These are phyloP conservation scores for Notothenia rossii DNA, from an alignment of 2,113 vertebrate genomes.

Conservation along the genomic window DNA sequence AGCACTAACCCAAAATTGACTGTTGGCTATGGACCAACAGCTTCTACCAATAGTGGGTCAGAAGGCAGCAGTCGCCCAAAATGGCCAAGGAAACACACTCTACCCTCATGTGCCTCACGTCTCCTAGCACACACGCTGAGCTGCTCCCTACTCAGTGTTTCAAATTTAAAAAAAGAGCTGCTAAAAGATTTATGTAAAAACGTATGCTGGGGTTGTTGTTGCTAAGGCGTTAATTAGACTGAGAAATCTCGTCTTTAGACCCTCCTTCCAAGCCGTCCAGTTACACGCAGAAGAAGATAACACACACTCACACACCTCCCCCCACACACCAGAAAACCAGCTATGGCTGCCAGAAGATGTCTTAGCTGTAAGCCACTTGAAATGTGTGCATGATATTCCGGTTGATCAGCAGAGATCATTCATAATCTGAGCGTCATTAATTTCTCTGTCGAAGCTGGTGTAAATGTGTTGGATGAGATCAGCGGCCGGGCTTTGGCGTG, in stretches of 20 bases:
- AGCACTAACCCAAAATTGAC: neutral
- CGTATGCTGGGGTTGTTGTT: slow-evolving; percentile 54
- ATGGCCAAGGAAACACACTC: slow-evolving; percentile 19
- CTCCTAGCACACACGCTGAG: slow-evolving; percentile 44
- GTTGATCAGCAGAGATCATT: slow-evolving; percentile 57
- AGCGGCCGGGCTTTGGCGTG: slow-evolving; percentile 32
- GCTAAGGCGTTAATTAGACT: slow-evolving; percentile 75
- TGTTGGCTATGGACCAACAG: slow-evolving; percentile 6
- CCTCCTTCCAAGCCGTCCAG: slow-evolving; percentile 60
- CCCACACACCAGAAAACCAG: slow-evolving; percentile 28
- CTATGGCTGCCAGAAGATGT: slow-evolving; percentile 51
- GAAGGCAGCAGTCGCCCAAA: slow-evolving; percentile 28
- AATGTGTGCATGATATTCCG: slow-evolving; percentile 60
- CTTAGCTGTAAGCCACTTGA: slow-evolving; percentile 59
- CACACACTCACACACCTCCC: slow-evolving; percentile 17
- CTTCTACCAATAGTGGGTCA: slow-evolving; percentile 4
- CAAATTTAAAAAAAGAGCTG: slow-evolving; percentile 43
- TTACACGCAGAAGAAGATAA: slow-evolving; percentile 27
- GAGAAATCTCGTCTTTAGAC: slow-evolving; percentile 64
- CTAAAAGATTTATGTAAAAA: slow-evolving; percentile 57
- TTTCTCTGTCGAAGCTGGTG: slow-evolving; percentile 12
- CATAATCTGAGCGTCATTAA: slow-evolving; percentile 45
- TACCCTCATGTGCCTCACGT: slow-evolving; percentile 11
- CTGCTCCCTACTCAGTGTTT: slow-evolving; percentile 32
- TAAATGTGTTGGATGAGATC: slow-evolving; percentile 38